Conservation (phyloP, 2,797 vertebrate genomes). For the Champsocephalus gunnari region DNA sequence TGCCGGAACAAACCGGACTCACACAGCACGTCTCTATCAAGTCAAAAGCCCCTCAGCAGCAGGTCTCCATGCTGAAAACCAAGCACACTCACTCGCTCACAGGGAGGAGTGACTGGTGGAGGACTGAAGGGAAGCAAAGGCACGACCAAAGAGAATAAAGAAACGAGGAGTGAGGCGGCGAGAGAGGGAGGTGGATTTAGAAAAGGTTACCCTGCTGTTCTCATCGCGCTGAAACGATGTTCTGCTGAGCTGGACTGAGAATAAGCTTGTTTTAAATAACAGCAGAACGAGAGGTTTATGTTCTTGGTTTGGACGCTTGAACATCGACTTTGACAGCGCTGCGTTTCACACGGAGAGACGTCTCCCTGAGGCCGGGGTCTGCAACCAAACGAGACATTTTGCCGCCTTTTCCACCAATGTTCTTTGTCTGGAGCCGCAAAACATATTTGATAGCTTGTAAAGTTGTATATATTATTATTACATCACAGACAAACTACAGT, state of each 20-base stretch:
- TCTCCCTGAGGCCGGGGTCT: too few relatives aligned
- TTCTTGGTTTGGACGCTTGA: slow-evolving; percentile 14
- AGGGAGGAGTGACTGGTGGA: slow-evolving; percentile 27
- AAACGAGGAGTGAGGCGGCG: slow-evolving; percentile 18
- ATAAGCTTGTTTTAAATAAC: too few relatives aligned
- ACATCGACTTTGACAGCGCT: neutral
- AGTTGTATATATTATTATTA: too few relatives aligned
- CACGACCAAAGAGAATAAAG: slow-evolving; percentile 25
- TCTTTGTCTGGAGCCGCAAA: too few relatives aligned
- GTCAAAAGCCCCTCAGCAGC: slow-evolving; percentile 55
- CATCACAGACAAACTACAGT: too few relatives aligned
- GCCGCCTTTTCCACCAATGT: too few relatives aligned
- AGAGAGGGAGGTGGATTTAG: slow-evolving; percentile 31
- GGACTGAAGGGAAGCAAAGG: slow-evolving; percentile 34
- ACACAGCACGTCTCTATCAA: slow-evolving; percentile 68
- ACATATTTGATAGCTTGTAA: too few relatives aligned
- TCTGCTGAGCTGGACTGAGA: slow-evolving; percentile 1
- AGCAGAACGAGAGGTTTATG: slow-evolving; percentile 1
- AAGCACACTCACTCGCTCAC: slow-evolving; percentile 23
- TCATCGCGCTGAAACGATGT: slow-evolving; percentile 26
- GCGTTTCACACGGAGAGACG: neutral
- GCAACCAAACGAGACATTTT: too few relatives aligned
- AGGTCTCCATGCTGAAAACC: slow-evolving; percentile 41
- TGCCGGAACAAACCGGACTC: slow-evolving; percentile 68
- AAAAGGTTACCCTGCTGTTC: slow-evolving; percentile 30